These are phyloP conservation scores for Pseudochromis fuscus DNA, from an alignment of 2,797 vertebrate species.

Conservation along the genomic window DNA sequence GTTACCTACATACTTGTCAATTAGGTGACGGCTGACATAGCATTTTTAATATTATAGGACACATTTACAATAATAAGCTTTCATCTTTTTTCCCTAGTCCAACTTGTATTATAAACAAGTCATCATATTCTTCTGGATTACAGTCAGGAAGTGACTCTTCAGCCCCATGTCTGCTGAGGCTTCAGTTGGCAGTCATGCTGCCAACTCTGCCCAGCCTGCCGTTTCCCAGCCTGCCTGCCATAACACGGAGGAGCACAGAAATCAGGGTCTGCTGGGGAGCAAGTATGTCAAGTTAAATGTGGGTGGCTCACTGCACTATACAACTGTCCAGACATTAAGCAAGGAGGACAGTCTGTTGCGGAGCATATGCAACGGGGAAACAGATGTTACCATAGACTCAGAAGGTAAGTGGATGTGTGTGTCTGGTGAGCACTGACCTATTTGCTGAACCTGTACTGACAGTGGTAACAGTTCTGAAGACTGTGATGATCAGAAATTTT, in stretches of 20 bases:
- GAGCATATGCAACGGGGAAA: conserved; percentile 89
- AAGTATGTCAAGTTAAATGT: conserved; percentile 94
- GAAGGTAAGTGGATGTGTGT: conserved; percentile 80
- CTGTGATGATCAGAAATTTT: neutral
- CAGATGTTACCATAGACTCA: conserved; percentile 88
- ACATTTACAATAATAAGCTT: too few relatives aligned
- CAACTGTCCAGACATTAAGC: conserved; percentile 91
- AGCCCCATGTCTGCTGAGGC: conserved; percentile 88
- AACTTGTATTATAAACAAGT: neutral
- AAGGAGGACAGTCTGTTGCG: conserved; percentile 90
- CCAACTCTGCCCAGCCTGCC: conserved; percentile 70
- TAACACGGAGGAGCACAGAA: conserved; percentile 70
- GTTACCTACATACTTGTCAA: neutral
- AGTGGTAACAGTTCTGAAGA: neutral
- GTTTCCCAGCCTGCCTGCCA: conserved; percentile 70
- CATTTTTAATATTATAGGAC: neutral
- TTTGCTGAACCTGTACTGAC: neutral
- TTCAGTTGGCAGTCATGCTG: conserved; percentile 81
- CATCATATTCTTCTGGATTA: conserved; percentile 24
- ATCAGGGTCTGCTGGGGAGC: conserved; percentile 83
- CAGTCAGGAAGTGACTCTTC: conserved; percentile 66
- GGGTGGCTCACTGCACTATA: conserved; percentile 92
- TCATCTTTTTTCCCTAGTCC: neutral
- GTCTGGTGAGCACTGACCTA: neutral
- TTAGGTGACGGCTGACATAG: neutral